A percentile compares a stretch with the other conserved stretches of the same genome.
Conservation (phyloP, 1,140 invertebrate genomes). For the Drosophila erecta region DNA sequence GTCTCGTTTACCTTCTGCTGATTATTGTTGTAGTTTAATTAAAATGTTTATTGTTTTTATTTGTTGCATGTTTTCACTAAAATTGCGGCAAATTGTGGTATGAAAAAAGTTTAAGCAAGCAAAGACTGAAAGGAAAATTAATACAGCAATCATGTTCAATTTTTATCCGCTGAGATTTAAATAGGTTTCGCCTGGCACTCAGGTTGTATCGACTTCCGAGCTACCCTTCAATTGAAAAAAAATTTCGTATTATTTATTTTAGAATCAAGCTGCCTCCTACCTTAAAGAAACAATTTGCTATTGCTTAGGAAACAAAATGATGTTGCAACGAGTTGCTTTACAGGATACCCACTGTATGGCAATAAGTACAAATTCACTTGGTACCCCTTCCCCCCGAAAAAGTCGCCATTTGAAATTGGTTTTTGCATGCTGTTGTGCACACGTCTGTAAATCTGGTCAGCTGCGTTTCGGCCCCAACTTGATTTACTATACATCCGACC, state of each 20-base stretch:
- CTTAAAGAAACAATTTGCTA: no score
- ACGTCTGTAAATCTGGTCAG: conserved; percentile 2
- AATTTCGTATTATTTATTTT: background rate
- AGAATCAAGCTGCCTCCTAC: no score
- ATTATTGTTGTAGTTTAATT: conserved; percentile 73
- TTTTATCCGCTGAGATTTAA: conserved; percentile 36
- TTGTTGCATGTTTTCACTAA: conserved; percentile 49
- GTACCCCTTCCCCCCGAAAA: background rate
- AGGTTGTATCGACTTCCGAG: background rate
- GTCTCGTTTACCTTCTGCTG: conserved; percentile 10
- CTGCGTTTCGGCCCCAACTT: background rate
- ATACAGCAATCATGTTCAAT: conserved; percentile 33
- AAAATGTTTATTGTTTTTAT: conserved; percentile 73
- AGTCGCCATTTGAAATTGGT: conserved; percentile 19
- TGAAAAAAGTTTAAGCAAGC: background rate
- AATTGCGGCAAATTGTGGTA: conserved; percentile 40
- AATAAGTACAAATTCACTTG: background rate
- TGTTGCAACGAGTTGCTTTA: no score
- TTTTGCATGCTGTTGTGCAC: conserved; percentile 14
- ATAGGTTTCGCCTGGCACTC: conserved; percentile 2
- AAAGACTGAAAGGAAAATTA: conserved; percentile 24
- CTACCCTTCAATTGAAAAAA: background rate
- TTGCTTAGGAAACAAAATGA: no score
- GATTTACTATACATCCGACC: conserved; percentile 2
- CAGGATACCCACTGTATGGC: no score